These are phyloP conservation scores for Caiman crocodilus DNA, from an alignment of 2,797 vertebrate genomes.

Conservation along the genomic window DNA sequence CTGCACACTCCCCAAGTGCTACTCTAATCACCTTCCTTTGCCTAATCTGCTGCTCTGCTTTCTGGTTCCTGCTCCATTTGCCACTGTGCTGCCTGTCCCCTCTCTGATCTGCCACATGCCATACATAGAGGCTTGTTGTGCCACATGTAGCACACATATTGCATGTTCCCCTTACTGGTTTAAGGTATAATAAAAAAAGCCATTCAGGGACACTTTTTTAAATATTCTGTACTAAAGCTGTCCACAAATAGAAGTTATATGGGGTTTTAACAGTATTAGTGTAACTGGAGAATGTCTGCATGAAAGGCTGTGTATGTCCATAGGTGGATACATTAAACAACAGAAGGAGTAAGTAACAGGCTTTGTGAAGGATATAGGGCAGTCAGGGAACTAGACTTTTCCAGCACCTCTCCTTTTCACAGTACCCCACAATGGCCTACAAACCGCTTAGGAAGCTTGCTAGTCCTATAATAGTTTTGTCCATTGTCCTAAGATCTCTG, in stretches of 20 bases:
- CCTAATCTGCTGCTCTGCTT: no score
- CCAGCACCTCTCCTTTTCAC: neutral
- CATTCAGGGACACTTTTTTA: neutral
- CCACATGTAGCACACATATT: no score
- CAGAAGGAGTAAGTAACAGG: neutral
- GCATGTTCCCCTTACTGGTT: no score
- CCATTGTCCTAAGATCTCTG: no score
- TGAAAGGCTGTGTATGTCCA: neutral
- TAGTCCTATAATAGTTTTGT: neutral
- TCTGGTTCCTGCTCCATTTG: no score
- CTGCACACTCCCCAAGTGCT: no score
- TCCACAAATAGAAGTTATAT: neutral
- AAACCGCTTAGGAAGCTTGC: neutral
- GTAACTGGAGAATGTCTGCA: neutral
- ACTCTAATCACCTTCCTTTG: no score
- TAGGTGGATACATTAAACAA: neutral
- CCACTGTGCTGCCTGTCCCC: no score
- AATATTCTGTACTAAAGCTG: neutral
- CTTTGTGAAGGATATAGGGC: neutral
- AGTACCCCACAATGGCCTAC: neutral
- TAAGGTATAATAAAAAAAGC: neutral
- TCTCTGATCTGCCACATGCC: no score
- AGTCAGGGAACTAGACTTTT: neutral
- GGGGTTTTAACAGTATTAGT: neutral
- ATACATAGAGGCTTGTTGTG: no score